Evolutionary conservation across 2,797 vertebrate genomes (phyloP).

Genomic region (Gouania willdenowi): DNA sequence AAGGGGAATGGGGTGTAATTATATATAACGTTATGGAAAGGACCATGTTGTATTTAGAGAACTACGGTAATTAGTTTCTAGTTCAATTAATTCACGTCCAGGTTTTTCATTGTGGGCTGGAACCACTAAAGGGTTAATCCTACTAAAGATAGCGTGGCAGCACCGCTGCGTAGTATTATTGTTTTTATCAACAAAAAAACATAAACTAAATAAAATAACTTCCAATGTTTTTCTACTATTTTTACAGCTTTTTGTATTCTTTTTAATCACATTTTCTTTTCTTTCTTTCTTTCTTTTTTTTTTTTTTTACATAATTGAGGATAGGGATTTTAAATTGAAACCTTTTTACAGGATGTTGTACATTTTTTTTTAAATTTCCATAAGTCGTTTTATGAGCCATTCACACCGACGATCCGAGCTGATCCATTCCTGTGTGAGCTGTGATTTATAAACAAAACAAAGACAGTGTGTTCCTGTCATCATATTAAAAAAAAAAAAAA

Average conservation of each 20-base stretch:
- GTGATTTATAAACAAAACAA: conserved; percentile 51
- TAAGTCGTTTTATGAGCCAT: conserved; percentile 18
- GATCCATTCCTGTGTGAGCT: conserved; percentile 44
- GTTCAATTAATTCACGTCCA: conserved; percentile 52
- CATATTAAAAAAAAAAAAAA: too few relatives aligned
- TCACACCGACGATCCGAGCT: conserved; percentile 47
- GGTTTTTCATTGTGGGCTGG: conserved; percentile 74
- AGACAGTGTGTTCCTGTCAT: conserved; percentile 19
- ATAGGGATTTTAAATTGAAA: conserved; percentile 44
- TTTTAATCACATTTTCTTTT: too few relatives aligned
- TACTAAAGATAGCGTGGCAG: conserved; percentile 37
- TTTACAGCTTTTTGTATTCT: conserved; percentile 69
- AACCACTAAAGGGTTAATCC: conserved; percentile 58
- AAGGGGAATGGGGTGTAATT: background rate
- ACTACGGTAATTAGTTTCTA: conserved; percentile 45
- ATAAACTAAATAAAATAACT: too few relatives aligned
- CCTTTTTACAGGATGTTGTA: background rate
- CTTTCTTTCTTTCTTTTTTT: too few relatives aligned
- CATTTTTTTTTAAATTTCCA: too few relatives aligned
- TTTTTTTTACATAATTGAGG: too few relatives aligned
- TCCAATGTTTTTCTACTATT: conserved; percentile 68
- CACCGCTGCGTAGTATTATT: conserved; percentile 42
- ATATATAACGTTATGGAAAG: conserved; percentile 23
- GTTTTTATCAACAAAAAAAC: conserved; percentile 53
- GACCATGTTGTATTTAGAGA: conserved; percentile 44